phyloP scores from a whole-genome alignment of 1,140 invertebrate species.

The Ephestia elutella region DNA sequence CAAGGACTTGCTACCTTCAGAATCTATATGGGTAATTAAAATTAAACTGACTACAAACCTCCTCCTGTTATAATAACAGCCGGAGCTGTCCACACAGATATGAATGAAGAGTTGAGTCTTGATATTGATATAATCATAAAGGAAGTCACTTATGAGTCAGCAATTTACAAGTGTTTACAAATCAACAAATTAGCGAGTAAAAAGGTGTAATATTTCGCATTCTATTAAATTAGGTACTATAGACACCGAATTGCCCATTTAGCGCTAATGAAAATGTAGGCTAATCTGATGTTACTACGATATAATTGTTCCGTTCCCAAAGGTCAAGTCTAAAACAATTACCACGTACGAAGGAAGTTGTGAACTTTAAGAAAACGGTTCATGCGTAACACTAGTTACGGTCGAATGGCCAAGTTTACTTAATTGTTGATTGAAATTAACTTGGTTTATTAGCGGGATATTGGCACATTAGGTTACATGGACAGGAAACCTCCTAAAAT shows the following conservation, averaged over 20 bases:
- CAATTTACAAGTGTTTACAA: no score
- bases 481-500: background rate
- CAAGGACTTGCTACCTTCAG: no score
- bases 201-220: no score
- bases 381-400: conserved; percentile 40
- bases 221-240: background rate
- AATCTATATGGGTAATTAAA: no score
- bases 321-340: conserved; percentile 36
- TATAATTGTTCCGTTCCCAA: conserved; percentile 27
- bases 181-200: no score
- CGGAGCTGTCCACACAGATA: no score
- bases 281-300: conserved; percentile 12
- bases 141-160: no score
- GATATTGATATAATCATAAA: no score
- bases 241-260: background rate
- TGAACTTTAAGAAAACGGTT: conserved; percentile 49
- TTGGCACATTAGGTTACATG: background rate
- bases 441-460: background rate
- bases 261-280: conserved; percentile 9
- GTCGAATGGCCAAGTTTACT: conserved; percentile 40
- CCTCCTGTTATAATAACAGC: no score
- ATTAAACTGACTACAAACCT: no score
- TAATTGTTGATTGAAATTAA: conserved; percentile 34
- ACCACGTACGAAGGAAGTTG: conserved; percentile 32
- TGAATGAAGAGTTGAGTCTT: no score